Conservation (phyloP, 2,888 invertebrate genomes). For the Ariolimax columbianus region DNA sequence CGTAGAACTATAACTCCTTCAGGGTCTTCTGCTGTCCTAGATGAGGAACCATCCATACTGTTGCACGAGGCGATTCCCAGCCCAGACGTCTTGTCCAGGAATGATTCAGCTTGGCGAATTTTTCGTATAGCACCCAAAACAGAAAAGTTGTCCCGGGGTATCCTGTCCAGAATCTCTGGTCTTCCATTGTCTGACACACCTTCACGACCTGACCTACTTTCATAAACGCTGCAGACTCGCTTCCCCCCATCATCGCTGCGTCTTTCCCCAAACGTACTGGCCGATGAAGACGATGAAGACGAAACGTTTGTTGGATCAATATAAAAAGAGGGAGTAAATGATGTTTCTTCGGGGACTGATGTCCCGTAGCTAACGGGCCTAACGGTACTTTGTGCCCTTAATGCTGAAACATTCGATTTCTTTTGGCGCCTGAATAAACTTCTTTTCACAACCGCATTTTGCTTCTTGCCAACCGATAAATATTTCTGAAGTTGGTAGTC, state of each 20-base stretch:
- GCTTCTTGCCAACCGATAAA: slow-evolving; percentile 3
- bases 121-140: slow-evolving; percentile 62
- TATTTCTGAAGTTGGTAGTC: slow-evolving; percentile 15
- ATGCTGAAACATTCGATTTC: neutral
- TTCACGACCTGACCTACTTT: neutral
- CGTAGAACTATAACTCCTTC: slow-evolving; percentile 34
- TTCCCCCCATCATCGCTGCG: slow-evolving; percentile 33
- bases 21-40: slow-evolving; percentile 36
- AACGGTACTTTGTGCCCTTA: neutral
- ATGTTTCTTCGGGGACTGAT: slow-evolving; percentile 14
- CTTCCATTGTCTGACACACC: neutral
- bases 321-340: slow-evolving; percentile 34
- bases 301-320: slow-evolving; percentile 33
- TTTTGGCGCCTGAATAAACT: slow-evolving; percentile 36
- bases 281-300: slow-evolving; percentile 53
- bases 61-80: slow-evolving; percentile 52
- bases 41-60: slow-evolving; percentile 48
- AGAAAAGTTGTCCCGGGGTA: slow-evolving; percentile 58
- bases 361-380: slow-evolving; percentile 13
- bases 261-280: slow-evolving; percentile 56
- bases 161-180: slow-evolving; percentile 14
- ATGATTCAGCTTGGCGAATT: slow-evolving; percentile 62
- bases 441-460: slow-evolving; percentile 33
- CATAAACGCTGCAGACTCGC: neutral
- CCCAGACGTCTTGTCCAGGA: slow-evolving; percentile 64